A percentile compares a stretch with the other conserved stretches of the same genome.
Evolutionary conservation across 2,797 vertebrate genomes (phyloP).

Genomic region (Pipistrellus pipistrellus): DNA sequence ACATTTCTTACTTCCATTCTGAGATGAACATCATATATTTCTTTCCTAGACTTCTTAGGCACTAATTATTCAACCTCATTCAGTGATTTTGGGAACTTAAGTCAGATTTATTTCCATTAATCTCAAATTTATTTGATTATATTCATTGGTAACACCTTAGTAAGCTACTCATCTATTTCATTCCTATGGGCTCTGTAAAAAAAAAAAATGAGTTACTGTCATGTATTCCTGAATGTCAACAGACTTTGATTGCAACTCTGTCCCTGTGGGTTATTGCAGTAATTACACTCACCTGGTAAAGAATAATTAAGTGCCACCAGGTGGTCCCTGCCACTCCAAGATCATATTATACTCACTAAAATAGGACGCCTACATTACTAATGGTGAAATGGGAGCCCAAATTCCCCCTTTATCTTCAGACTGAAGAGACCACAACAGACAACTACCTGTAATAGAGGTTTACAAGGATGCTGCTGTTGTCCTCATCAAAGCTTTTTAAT

Average conservation of each 20-base stretch:
- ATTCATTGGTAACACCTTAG: not conserved
- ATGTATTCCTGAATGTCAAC: not conserved
- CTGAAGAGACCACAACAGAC: not conserved
- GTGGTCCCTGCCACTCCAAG: not conserved
- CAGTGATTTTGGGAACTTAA: not conserved
- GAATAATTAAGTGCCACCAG: not conserved
- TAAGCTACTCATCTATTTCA: not conserved
- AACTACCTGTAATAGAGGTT: not conserved
- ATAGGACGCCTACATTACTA: not conserved
- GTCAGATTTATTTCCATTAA: not conserved
- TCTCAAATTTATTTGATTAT: not conserved
- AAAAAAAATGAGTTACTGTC: constrained; percentile 6
- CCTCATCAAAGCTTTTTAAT: not conserved
- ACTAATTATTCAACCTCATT: not conserved
- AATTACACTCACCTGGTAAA: not conserved
- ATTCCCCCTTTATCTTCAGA: not conserved
- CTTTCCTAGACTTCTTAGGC: not conserved
- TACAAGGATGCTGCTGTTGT: not conserved
- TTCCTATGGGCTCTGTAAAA: not conserved
- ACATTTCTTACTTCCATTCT: not conserved
- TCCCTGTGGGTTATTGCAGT: not conserved
- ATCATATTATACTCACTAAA: not conserved
- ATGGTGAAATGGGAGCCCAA: not conserved
- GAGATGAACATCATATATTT: not conserved
- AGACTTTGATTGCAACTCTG: not conserved